A percentile compares a stretch with the other conserved stretches of the same genome.
These are phyloP conservation scores for Myiotriccus ornatus DNA, from an alignment of 2,797 vertebrate species.

Conservation along the genomic window DNA sequence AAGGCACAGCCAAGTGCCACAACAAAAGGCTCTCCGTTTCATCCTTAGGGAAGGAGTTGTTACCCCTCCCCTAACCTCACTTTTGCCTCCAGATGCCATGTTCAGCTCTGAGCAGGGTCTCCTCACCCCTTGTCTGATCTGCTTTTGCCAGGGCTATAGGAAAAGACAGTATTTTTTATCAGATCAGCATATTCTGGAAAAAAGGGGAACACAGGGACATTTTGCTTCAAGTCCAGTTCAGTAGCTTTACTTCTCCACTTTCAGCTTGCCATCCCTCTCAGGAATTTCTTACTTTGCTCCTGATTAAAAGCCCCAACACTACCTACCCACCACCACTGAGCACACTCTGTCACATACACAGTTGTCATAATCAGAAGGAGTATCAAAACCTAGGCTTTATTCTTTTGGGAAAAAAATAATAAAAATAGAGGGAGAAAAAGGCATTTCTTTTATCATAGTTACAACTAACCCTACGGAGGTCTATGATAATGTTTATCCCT, in stretches of 20 bases:
- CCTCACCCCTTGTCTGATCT: neutral
- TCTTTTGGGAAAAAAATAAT: neutral
- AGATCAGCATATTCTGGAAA: neutral
- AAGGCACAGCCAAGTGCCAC: neutral
- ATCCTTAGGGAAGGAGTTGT: neutral
- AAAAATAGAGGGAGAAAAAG: neutral
- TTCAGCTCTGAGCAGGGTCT: neutral
- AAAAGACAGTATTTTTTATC: neutral
- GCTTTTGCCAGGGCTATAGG: neutral
- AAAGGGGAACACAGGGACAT: neutral
- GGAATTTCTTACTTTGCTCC: neutral
- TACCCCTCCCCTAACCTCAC: neutral
- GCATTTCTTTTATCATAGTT: neutral
- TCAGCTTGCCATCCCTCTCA: neutral
- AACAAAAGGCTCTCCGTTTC: neutral
- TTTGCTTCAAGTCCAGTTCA: neutral
- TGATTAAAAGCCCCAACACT: neutral
- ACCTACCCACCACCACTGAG: neutral
- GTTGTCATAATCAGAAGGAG: neutral
- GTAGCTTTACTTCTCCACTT: neutral
- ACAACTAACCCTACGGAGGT: neutral
- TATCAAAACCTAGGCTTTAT: slow-evolving; percentile 1
- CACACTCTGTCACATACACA: neutral
- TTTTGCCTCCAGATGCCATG: neutral
- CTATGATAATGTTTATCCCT: slow-evolving; percentile 44